phyloP scores from a whole-genome alignment of 2,113 vertebrate genomes.

The Xenus cinereus region DNA sequence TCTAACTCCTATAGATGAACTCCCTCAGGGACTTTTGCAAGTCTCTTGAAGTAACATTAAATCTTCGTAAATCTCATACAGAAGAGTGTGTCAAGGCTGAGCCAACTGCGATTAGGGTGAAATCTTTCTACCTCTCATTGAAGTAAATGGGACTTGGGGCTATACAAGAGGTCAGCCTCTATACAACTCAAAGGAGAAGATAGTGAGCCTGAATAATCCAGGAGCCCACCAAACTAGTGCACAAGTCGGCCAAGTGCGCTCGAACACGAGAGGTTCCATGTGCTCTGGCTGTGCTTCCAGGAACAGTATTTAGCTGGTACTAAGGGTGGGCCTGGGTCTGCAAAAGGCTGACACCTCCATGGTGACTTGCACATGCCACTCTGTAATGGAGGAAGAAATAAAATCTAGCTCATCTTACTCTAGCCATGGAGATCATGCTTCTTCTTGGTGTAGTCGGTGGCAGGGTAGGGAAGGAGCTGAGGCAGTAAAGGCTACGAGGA shows the following conservation, averaged over 20 bases:
- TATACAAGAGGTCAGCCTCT: neutral
- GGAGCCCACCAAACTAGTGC: neutral
- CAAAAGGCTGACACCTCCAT: neutral
- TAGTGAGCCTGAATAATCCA: neutral
- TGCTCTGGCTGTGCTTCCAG: neutral
- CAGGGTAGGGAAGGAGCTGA: neutral
- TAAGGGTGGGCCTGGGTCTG: neutral
- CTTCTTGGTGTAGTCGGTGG: neutral
- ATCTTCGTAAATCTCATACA: neutral
- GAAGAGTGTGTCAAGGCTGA: neutral
- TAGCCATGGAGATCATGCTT: neutral
- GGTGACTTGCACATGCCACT: neutral
- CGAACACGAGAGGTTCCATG: fast-evolving
- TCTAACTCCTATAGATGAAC: neutral
- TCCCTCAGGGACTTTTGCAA: neutral
- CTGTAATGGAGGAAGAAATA: neutral
- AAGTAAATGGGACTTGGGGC: neutral
- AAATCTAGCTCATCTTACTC: neutral
- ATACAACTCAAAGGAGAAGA: neutral
- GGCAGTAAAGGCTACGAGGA: neutral
- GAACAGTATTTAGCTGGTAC: neutral
- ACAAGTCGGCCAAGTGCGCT: neutral
- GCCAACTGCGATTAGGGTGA: neutral
- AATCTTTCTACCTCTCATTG: neutral
- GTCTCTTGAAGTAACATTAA: neutral